Percentiles rank a stretch among this genome's conserved stretches.
These are phyloP conservation scores for Asbolus verrucosus DNA, from an alignment of 1,140 invertebrate genomes.

Conservation along the genomic window DNA sequence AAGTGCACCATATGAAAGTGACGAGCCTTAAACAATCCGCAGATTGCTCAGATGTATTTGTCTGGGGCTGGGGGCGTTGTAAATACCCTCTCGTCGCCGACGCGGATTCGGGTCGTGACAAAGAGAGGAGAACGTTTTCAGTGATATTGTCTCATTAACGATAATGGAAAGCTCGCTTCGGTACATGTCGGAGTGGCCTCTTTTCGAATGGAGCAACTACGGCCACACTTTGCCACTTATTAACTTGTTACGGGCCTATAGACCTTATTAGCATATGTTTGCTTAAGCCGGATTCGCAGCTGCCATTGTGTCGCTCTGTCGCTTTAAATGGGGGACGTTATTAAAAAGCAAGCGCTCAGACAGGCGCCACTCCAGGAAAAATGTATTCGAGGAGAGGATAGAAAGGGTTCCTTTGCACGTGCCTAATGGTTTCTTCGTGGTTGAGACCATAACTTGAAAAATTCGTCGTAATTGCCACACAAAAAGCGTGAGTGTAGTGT, in stretches of 20 bases:
- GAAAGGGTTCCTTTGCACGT: no score
- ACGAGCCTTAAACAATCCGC: constrained; percentile 28
- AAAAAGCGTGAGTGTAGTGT: no score
- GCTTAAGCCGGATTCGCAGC: background rate
- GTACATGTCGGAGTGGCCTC: background rate
- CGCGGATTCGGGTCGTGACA: background rate
- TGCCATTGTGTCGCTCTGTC: no score
- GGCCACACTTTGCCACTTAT: constrained; percentile 27
- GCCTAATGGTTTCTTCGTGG: no score
- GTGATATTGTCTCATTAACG: constrained; percentile 37
- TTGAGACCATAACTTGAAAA: no score
- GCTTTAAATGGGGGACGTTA: no score
- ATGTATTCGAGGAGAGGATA: no score
- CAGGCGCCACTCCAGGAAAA: no score
- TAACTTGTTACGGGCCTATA: constrained; percentile 28
- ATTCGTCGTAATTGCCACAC: no score
- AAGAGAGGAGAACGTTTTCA: background rate
- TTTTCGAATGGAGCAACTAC: background rate
- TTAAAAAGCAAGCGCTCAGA: no score
- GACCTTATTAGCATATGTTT: constrained; percentile 38
- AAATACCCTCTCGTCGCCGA: no score
- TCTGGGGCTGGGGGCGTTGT: no score
- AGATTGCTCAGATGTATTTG: background rate
- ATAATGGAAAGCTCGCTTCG: constrained; percentile 18
- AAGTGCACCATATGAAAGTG: constrained; percentile 21